Base-by-base conservation (phyloP, 2,797 vertebrate species). In the Mallotus villosus region DNA sequence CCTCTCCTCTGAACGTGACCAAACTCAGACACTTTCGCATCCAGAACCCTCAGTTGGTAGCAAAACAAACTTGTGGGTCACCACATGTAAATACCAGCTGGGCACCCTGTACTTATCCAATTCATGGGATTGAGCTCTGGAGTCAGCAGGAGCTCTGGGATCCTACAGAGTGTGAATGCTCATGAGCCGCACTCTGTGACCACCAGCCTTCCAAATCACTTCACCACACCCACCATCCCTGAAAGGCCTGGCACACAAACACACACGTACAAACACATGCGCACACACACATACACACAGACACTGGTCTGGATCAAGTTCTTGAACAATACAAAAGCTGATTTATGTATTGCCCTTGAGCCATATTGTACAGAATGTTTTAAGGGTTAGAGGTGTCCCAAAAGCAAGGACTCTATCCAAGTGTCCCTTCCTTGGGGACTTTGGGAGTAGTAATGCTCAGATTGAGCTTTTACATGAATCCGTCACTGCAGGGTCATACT, bases 101-200 rank as follows among this genome's bases (percentile, higher is more conserved):
- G 37, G 60, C 16, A 78, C 27, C 70, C 64, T 49, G 22, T 75
- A 75, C 55, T 81, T 82, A 82, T 78, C 70, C 63, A 79, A 74
- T 79, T 80, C 14, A 71, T 73, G 68, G 60, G 70, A 81, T 80
- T 80, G 82, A 68, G 66, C 76, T 83, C 11, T 46, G n/a, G 58
- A 76, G 66, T 72, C 60, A 59, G 70, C 16, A 61, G 63, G 29
- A 68, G 63, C 63, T 68, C 5, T 70, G 60, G 24, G 67, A 19
- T 67, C 80, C n/a, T 16, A 27, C 29, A 5, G 73, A 46, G 55
- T 71, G 63, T 61, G 17, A 27, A 71, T 70, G 21, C 64, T 57
- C 21, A 67, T 0, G 0, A 11, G 11, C 32, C 73, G 72, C 22
- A 34, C 58, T 68, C 57, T 51, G 75, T 76, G 70, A 77, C 74